Evolutionary conservation across 2,113 vertebrate genomes (phyloP), one percentile per base, ranked within the genome.

Genomic region (Hippocampus comes): DNA sequence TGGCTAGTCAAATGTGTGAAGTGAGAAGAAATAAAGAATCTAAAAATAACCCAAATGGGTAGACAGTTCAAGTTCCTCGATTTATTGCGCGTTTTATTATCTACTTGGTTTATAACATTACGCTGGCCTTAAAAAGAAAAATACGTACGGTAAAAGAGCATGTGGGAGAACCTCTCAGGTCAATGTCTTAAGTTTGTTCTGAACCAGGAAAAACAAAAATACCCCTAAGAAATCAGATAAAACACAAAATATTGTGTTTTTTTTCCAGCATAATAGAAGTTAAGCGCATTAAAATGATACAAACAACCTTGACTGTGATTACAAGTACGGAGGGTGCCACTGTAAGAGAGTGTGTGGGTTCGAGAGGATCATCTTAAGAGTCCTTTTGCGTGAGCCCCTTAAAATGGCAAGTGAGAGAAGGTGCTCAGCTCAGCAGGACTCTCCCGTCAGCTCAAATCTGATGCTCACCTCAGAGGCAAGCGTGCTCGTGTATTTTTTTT

Each of bases 361-460:
- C 38, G 10, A 42, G 74, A 72, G 74, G 69, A 59, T 68, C 67
- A 43, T 11, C n/a, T 34, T 9, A 72, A 27, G 55, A 59, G 23
- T 49, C 66, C 77, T 63, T 76, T 18, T 49, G 49, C 69, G 70
- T n/a, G 30, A 80, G 67, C 23, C 20, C n/a, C 49, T 83, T 76
- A 74, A 70, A 71, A 66, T 51, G 41, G 56, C 56, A 78, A 77
- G 9, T 42, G 57, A 60, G 55, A 59, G 73, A 80, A 71, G 73
- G 56, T 49, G 30, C 59, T 74, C 18, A 1, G 59, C 51, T 73
- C 75, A 64, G 77, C 63, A 51, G 64, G 82, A 63, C 55, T 14
- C 59, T 79, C 41, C 49, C 65, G 74, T 75, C 81, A 63, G 73
- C 78, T 86, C 30, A 38, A 67, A 74, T 83, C 78, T 85, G 78